phyloP scores from a whole-genome alignment of 2,888 invertebrate genomes.

The Exocentrus adspersus region DNA sequence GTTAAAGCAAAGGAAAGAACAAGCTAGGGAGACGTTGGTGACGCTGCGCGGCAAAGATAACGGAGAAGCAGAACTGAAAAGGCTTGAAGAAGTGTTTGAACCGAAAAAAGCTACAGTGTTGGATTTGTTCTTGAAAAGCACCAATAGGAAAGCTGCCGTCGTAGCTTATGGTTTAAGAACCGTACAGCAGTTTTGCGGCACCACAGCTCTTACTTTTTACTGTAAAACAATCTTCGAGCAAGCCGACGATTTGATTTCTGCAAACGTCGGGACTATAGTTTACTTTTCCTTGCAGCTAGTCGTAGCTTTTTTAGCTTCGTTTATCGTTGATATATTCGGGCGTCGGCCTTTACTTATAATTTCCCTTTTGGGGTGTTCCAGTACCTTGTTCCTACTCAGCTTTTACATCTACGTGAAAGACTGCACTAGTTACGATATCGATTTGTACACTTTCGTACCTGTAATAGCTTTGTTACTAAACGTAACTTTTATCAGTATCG shows the following conservation, averaged over 20 bases:
- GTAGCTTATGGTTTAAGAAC: slow-evolving; percentile 70
- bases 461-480: slow-evolving; percentile 64
- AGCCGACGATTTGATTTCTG: slow-evolving; percentile 60
- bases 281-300: slow-evolving; percentile 67
- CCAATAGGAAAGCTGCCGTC: slow-evolving; percentile 71
- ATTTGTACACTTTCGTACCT: slow-evolving; percentile 61
- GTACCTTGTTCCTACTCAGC: slow-evolving; percentile 62
- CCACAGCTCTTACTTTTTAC: slow-evolving; percentile 72
- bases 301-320: slow-evolving; percentile 68
- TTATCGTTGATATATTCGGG: slow-evolving; percentile 69
- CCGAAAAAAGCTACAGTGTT: slow-evolving; percentile 12
- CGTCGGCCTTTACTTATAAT: slow-evolving; percentile 66
- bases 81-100: slow-evolving; percentile 50
- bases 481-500: slow-evolving; percentile 66
- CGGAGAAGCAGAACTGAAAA: slow-evolving; percentile 62
- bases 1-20: slow-evolving; percentile 59
- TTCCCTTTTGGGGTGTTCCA: slow-evolving; percentile 63
- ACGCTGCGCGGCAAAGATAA: slow-evolving; percentile 64
- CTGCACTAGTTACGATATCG: slow-evolving; percentile 55
- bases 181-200: slow-evolving; percentile 69
- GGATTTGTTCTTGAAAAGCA: slow-evolving; percentile 65
- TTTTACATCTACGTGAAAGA: slow-evolving; percentile 63
- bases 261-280: slow-evolving; percentile 55
- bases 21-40: slow-evolving; percentile 64
- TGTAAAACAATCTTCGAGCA: slow-evolving; percentile 66